A percentile compares a stretch with the other conserved stretches of the same genome.
Evolutionary conservation across 2,113 vertebrate genomes (phyloP).

Genomic region (Scartelaos histophorus): DNA sequence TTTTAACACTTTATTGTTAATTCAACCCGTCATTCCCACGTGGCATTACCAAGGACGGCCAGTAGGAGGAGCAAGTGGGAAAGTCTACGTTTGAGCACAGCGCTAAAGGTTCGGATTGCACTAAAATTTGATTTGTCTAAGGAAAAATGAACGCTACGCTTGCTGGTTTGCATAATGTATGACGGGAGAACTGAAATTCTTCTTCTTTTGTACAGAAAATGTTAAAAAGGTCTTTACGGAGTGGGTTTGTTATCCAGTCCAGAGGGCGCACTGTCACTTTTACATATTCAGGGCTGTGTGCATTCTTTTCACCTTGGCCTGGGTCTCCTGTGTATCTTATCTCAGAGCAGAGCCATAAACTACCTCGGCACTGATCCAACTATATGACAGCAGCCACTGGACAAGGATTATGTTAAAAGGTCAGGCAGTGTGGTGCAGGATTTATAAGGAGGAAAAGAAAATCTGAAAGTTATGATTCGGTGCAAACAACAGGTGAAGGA

Average conservation of each 20-base stretch:
- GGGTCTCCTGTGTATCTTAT: background rate
- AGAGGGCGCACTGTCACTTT: background rate
- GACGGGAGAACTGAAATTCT: background rate
- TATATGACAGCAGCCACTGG: background rate
- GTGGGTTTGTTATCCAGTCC: background rate
- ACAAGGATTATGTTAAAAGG: conserved; percentile 1
- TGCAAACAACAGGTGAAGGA: background rate
- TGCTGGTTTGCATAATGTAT: too few species aligned
- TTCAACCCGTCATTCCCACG: too few species aligned
- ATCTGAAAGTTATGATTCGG: background rate
- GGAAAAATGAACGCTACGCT: background rate
- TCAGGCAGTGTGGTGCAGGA: background rate
- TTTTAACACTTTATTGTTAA: too few species aligned
- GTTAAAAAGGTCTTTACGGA: background rate
- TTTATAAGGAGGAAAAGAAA: background rate
- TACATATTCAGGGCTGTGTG: background rate
- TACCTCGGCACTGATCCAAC: background rate
- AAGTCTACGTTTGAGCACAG: too few species aligned
- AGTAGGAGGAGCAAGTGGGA: too few species aligned
- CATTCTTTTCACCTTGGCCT: background rate
- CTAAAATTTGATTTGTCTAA: too few species aligned
- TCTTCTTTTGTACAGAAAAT: background rate
- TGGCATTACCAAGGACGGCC: too few species aligned
- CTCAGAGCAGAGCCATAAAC: background rate
- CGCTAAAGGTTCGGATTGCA: too few species aligned